Base-by-base conservation (phyloP, 2,113 vertebrate species). In the Craseonycteris thonglongyai region DNA sequence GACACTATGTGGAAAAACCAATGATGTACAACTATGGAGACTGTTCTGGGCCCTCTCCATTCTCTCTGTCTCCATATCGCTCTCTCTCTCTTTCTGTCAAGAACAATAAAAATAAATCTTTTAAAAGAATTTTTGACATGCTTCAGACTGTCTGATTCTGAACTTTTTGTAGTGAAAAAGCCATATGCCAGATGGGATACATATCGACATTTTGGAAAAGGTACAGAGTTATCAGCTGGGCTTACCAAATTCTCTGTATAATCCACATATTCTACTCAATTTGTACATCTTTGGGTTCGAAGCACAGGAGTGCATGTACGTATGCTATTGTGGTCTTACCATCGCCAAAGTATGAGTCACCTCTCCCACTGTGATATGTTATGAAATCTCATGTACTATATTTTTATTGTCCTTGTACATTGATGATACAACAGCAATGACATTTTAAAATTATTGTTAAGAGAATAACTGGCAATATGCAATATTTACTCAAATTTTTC, bases 291-390 rank as follows among this genome's bases (percentile, higher is more conserved):
- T 98, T 98, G 97, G 97, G 98, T 99, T 98, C 98, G 98, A 99
- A 98, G 99, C 99, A 99, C 99, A 98, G 99, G 99, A 99, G 99
- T 99, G 99, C 99, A 99, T 99, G 99, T 99, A 98, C 97, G 99
- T 98, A 98, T 96, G 98, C 98, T 98, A 97, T 98, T 97, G 98
- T 98, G 98, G 95, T 98, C 96, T 90, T 94, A 96, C 98, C 97
- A 96, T 98, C 97, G 95, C 98, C 88, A 98, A 96, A 81, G 95
- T 97, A 98, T 98, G 97, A 97, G 96, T 98, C 97, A 92, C 76
- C 96, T 85, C 97, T 98, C 98, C 96, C 96, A 95, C 97, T 98
- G 98, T 98, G 97, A 95, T 83, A 97, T 92, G 78, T 98, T 92
- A 97, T 98, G 98, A 98, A 96, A 96, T 97, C 98, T 98, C 97